Percentiles rank a stretch among this genome's conserved stretches.
These are phyloP conservation scores for Cydia pomonella DNA, from an alignment of 1,140 invertebrate species.

Conservation along the genomic window DNA sequence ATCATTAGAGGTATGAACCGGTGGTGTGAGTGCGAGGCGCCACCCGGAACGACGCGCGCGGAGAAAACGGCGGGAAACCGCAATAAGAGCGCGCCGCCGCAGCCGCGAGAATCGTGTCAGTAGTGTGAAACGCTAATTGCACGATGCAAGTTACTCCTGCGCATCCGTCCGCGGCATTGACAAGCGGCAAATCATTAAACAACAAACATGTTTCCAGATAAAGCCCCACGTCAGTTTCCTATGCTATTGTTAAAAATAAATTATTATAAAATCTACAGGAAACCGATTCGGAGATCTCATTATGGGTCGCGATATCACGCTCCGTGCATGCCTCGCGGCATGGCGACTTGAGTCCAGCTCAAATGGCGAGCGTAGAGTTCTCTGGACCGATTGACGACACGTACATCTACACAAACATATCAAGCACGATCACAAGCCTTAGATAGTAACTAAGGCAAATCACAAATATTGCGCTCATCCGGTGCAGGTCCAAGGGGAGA, in stretches of 20 bases:
- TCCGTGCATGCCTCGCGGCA: constrained; percentile 70
- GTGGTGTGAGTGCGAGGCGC: constrained; percentile 61
- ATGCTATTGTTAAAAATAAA: constrained; percentile 79
- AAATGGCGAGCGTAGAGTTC: constrained; percentile 71
- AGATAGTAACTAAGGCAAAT: constrained; percentile 78
- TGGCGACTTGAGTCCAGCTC: constrained; percentile 76
- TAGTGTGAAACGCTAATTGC: constrained; percentile 78
- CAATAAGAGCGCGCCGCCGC: constrained; percentile 60
- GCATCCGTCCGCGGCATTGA: constrained; percentile 36
- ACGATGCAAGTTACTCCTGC: constrained; percentile 48
- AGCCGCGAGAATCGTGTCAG: constrained; percentile 75
- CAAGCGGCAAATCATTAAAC: constrained; percentile 61
- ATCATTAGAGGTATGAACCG: constrained; percentile 66
- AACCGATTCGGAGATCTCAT: constrained; percentile 79
- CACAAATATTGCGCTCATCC: constrained; percentile 72
- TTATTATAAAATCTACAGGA: constrained; percentile 79
- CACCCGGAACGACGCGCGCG: constrained; percentile 73
- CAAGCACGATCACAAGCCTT: constrained; percentile 62
- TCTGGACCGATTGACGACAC: constrained; percentile 59
- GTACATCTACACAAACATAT: constrained; percentile 55
- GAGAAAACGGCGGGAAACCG: constrained; percentile 77
- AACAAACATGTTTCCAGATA: constrained; percentile 59
- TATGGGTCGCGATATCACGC: constrained; percentile 65
- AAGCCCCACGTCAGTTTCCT: constrained; percentile 71
- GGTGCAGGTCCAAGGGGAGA: constrained; percentile 53